These are phyloP conservation scores for Petaurus breviceps DNA, from an alignment of 2,113 vertebrate genomes.

Conservation along the genomic window DNA sequence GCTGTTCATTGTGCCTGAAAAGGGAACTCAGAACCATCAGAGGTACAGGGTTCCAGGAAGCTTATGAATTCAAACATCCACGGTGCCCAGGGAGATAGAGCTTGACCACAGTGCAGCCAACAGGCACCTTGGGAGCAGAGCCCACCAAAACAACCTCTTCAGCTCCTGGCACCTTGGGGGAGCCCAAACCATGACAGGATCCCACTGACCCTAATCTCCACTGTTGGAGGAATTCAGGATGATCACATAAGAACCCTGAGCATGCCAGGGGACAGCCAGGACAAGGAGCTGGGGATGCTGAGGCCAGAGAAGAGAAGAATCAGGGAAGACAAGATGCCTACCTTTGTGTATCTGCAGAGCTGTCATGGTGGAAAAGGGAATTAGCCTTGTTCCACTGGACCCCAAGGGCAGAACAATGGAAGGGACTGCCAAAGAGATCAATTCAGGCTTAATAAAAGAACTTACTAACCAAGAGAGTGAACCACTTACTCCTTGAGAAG, in stretches of 20 bases:
- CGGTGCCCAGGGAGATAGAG: neutral
- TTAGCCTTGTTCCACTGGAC: neutral
- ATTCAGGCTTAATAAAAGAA: neutral
- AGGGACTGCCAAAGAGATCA: neutral
- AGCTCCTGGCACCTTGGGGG: neutral
- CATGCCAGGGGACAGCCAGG: neutral
- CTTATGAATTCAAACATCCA: neutral
- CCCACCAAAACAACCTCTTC: neutral
- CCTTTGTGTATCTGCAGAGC: neutral
- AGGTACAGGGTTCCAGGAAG: neutral
- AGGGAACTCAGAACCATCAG: neutral
- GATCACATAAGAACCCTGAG: neutral
- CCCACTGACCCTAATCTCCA: neutral
- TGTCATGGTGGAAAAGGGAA: neutral
- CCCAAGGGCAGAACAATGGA: neutral
- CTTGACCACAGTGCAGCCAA: neutral
- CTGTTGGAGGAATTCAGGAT: neutral
- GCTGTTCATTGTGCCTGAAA: neutral
- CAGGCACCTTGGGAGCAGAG: neutral
- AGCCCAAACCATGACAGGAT: neutral
- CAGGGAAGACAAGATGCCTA: neutral
- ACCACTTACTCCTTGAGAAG: neutral
- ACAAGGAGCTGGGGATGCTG: neutral
- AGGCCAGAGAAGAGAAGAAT: neutral
- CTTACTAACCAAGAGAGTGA: neutral